phyloP scores from a whole-genome alignment of 2,113 vertebrate species.

The Dunckerocampus dactyliophorus region DNA sequence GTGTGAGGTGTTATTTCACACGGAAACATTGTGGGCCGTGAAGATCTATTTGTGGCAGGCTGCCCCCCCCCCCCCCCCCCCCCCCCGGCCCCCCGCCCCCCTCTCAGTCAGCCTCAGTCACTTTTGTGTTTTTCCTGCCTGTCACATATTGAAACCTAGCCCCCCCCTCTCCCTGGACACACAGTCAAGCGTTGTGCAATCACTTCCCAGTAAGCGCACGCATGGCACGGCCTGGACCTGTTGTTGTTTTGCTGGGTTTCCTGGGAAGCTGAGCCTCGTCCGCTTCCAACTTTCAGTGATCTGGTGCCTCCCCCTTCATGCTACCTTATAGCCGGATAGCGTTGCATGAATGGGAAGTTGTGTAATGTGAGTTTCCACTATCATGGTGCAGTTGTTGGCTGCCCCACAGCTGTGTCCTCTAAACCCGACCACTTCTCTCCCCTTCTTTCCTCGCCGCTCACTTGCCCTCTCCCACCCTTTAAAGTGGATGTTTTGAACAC shows the following conservation, averaged over 20 bases:
- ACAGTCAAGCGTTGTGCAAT: constrained; percentile 43
- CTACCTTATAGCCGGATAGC: constrained; percentile 43
- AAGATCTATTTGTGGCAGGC: too few relatives aligned
- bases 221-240: constrained; percentile 31
- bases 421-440: constrained; percentile 51
- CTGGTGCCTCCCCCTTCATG: constrained; percentile 43
- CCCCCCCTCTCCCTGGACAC: background rate
- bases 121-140: constrained; percentile 13
- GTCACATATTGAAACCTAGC: constrained; percentile 15
- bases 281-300: constrained; percentile 56
- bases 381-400: constrained; percentile 54
- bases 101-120: too few relatives aligned
- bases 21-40: too few relatives aligned
- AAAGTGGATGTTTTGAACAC: constrained; percentile 50
- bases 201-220: constrained; percentile 27
- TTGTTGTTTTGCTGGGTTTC: constrained; percentile 55
- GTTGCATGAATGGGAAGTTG: constrained; percentile 41
- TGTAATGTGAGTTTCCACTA: constrained; percentile 58
- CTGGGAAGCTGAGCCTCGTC: constrained; percentile 53
- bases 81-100: too few relatives aligned
- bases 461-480: constrained; percentile 55
- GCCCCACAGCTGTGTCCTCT: constrained; percentile 53
- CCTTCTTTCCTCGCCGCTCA: constrained; percentile 33
- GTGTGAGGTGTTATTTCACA: too few relatives aligned
- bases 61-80: too few relatives aligned